Evolutionary conservation across 2,113 vertebrate species (phyloP).

Genomic region (Percina caprodes): DNA sequence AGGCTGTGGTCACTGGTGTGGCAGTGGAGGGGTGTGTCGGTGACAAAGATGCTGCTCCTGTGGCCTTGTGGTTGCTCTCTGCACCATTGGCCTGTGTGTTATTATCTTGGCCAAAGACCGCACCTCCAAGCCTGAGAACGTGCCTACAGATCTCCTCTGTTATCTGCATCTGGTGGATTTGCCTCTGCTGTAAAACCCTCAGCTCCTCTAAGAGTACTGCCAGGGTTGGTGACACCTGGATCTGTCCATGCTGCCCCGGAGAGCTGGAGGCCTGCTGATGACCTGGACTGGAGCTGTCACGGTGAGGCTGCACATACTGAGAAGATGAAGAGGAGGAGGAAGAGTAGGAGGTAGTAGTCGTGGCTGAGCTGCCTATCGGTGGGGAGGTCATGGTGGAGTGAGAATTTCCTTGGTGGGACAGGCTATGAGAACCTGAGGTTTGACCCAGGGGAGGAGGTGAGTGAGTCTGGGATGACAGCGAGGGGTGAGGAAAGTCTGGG

Average conservation of each 20-base stretch:
- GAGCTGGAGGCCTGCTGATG: constrained; percentile 81
- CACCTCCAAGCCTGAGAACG: constrained; percentile 88
- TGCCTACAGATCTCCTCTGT: constrained; percentile 94
- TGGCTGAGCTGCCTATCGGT: constrained; percentile 84
- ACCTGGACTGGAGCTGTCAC: constrained; percentile 78
- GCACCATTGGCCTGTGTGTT: constrained; percentile 64
- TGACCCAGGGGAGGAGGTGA: constrained; percentile 79
- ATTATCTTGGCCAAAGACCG: constrained; percentile 82
- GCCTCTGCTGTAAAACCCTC: constrained; percentile 90
- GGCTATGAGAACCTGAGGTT: constrained; percentile 67
- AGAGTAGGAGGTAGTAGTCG: constrained; percentile 82
- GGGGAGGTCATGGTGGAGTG: constrained; percentile 86
- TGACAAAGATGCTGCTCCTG: constrained; percentile 63
- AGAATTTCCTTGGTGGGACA: constrained; percentile 76
- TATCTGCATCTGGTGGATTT: constrained; percentile 96
- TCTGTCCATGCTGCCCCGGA: constrained; percentile 66
- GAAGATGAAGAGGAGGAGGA: constrained; percentile 80
- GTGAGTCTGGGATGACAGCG: constrained; percentile 83
- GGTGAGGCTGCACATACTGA: constrained; percentile 70
- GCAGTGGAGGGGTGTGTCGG: constrained; percentile 72
- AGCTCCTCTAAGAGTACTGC: constrained; percentile 92
- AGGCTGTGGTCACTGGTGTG: constrained; percentile 62
- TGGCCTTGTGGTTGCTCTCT: constrained; percentile 70
- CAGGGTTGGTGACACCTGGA: constrained; percentile 80
- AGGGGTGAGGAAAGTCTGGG: constrained; percentile 86